Conservation (phyloP, 2,113 vertebrate genomes). For the Salvator merianae region DNA sequence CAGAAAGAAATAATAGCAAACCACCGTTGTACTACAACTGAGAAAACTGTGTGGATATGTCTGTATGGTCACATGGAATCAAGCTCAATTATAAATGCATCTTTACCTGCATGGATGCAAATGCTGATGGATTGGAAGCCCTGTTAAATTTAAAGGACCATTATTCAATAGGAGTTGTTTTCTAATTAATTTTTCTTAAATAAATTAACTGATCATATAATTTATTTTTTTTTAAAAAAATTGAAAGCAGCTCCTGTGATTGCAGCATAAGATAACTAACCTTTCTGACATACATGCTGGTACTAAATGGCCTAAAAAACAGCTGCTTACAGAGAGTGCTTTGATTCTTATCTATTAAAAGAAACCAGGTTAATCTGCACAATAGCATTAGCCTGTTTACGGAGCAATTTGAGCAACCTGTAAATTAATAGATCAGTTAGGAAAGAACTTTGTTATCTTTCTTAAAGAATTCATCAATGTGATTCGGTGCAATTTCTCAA, state of each 20-base stretch:
- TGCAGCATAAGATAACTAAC: background rate
- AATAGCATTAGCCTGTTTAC: accelerated
- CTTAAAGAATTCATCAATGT: background rate
- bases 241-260: background rate
- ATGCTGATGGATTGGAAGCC: background rate
- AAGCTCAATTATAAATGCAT: too few species aligned
- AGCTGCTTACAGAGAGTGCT: background rate
- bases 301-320: background rate
- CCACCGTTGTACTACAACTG: too few species aligned
- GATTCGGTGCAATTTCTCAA: background rate
- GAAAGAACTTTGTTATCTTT: background rate
- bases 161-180: background rate
- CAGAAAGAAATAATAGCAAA: too few species aligned
- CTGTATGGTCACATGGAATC: too few species aligned
- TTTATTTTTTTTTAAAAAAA: background rate
- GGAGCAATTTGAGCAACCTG: background rate
- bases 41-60: too few species aligned
- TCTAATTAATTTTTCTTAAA: background rate
- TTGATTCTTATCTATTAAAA: accelerated
- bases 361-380: accelerated
- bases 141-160: background rate
- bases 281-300: background rate
- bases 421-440: background rate
- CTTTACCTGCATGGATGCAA: background rate
- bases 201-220: background rate